Evolutionary conservation across 2,888 invertebrate species (phyloP).

Genomic region (Ormyrus rosae): DNA sequence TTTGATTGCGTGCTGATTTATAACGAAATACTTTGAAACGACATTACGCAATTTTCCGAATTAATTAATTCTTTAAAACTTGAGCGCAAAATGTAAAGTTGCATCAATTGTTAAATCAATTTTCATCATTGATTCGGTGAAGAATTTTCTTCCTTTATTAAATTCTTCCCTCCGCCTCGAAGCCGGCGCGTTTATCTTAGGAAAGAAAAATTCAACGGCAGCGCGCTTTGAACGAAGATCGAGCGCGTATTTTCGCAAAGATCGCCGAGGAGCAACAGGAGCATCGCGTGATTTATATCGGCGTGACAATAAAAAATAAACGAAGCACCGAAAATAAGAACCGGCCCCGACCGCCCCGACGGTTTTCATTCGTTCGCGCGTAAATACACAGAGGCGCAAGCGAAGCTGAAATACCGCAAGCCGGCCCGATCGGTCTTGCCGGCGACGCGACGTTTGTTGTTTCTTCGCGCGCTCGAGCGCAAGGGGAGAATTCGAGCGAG

Average conservation of each 20-base stretch:
- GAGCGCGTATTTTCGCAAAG: conserved; percentile 11
- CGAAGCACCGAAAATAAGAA: conserved; percentile 48
- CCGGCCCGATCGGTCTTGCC: conserved; percentile 61
- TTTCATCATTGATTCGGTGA: too few species aligned
- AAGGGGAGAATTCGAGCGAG: conserved; percentile 7
- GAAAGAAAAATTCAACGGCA: too few species aligned
- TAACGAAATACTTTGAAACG: conserved; percentile 4
- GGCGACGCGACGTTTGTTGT: conserved; percentile 62
- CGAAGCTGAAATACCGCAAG: conserved; percentile 61
- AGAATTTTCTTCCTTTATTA: too few species aligned
- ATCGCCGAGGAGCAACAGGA: background rate
- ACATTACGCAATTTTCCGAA: background rate
- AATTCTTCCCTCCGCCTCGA: too few species aligned
- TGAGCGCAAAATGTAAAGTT: too few species aligned
- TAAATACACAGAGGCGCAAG: conserved; percentile 51
- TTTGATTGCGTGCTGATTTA: conserved; percentile 23
- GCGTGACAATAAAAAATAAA: conserved; percentile 55
- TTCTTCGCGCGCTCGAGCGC: conserved; percentile 56
- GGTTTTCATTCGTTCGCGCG: conserved; percentile 30
- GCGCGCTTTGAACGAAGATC: too few species aligned
- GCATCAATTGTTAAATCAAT: too few species aligned
- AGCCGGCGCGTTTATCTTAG: too few species aligned
- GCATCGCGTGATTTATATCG: conserved; percentile 50
- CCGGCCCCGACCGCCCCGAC: background rate
- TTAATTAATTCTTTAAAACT: too few species aligned